Evolutionary conservation across 2,888 invertebrate species (phyloP).

Genomic region (Cynaeus angustus): DNA sequence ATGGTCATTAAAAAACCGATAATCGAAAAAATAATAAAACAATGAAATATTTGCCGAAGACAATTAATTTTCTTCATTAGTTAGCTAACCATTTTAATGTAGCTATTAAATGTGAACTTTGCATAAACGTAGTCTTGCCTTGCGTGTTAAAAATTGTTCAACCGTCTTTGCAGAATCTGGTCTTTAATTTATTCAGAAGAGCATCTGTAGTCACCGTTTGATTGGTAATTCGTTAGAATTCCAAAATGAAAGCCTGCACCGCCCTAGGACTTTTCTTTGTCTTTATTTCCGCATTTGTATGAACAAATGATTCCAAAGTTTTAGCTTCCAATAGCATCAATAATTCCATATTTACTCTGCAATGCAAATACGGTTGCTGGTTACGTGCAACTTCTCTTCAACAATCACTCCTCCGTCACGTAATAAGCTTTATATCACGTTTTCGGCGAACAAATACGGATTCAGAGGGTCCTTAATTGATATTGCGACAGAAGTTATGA

Average conservation of each 20-base stretch:
- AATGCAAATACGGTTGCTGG: constrained; percentile 49
- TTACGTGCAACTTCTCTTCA: constrained; percentile 40
- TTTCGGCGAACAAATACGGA: constrained; percentile 46
- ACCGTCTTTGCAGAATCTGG: not conserved
- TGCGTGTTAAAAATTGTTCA: not conserved
- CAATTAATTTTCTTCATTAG: too few relatives aligned
- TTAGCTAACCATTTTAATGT: too few relatives aligned
- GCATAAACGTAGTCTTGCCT: too few relatives aligned
- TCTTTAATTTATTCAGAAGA: constrained; percentile 26
- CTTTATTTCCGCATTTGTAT: constrained; percentile 26
- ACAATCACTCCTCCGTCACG: constrained; percentile 24
- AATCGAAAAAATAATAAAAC: too few relatives aligned
- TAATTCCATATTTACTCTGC: constrained; percentile 47
- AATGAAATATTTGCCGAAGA: too few relatives aligned
- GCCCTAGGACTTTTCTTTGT: constrained; percentile 23
- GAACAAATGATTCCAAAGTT: constrained; percentile 16
- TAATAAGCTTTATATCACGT: constrained; percentile 50
- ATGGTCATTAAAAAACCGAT: too few relatives aligned
- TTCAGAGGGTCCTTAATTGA: constrained; percentile 46
- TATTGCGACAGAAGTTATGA: constrained; percentile 50
- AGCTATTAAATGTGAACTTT: too few relatives aligned
- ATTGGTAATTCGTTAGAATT: constrained; percentile 31
- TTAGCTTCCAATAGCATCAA: constrained; percentile 31
- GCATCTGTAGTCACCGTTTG: constrained; percentile 16
- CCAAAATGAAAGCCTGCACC: constrained; percentile 23